Conservation (phyloP, 2,797 vertebrate genomes). For the Cryptoblepharus egeriae region DNA sequence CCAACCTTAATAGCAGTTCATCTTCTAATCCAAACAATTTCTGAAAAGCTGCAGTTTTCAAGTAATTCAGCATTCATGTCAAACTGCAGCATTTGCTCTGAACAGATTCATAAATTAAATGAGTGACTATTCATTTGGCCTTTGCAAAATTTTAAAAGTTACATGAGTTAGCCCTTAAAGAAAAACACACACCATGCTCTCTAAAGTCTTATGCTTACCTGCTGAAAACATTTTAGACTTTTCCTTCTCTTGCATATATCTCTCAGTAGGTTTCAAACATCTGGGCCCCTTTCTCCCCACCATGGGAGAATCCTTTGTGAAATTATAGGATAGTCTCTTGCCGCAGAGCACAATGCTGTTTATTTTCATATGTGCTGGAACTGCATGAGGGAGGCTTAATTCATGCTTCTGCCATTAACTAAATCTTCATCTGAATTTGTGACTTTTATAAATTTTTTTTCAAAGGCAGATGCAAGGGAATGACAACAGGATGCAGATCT, state of each 20-base stretch:
- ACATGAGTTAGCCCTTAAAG: not conserved
- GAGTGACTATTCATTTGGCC: not conserved
- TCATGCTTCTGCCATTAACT: not conserved
- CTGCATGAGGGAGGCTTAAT: not conserved
- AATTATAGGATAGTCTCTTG: not conserved
- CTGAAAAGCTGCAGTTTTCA: not conserved
- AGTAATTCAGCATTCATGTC: too few relatives aligned
- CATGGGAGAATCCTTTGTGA: not conserved
- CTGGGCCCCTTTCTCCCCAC: too few relatives aligned
- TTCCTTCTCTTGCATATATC: not conserved
- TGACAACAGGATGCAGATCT: too few relatives aligned
- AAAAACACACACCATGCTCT: not conserved
- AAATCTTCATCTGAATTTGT: not conserved
- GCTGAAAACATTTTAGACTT: not conserved
- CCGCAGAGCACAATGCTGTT: not conserved
- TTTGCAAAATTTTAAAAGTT: not conserved
- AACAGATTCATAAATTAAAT: not conserved
- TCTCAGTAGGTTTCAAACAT: not conserved
- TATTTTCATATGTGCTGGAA: not conserved
- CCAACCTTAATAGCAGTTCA: not conserved
- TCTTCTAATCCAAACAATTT: not conserved
- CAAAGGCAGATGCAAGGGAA: too few relatives aligned
- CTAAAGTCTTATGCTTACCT: not conserved
- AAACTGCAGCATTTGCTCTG: not conserved
- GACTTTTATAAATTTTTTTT: not conserved